These are phyloP conservation scores for Etheostoma nigrum DNA, from an alignment of 2,797 vertebrate species.

Conservation along the genomic window DNA sequence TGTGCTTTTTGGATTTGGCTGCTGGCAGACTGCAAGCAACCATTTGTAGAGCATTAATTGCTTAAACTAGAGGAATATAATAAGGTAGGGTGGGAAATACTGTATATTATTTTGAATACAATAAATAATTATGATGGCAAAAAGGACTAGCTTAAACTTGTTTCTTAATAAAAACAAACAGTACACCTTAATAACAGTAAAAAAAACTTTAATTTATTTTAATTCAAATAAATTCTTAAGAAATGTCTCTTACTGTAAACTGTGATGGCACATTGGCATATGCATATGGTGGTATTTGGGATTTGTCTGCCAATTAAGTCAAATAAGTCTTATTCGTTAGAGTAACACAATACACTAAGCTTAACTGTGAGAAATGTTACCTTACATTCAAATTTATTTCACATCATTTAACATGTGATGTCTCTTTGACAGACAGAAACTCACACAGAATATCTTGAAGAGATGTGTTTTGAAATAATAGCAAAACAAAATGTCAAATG, in stretches of 20 bases:
- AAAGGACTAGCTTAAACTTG: not conserved
- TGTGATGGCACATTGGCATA: not conserved
- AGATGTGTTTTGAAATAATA: not conserved
- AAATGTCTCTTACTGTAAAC: not conserved
- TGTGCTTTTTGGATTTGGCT: conserved; percentile 23
- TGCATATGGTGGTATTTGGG: not conserved
- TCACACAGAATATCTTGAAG: not conserved
- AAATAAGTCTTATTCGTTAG: not conserved
- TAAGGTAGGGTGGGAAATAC: not conserved
- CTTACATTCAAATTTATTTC: not conserved
- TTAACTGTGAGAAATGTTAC: not conserved
- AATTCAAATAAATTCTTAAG: too few relatives aligned
- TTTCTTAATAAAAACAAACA: not conserved
- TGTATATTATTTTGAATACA: not conserved
- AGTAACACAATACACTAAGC: not conserved
- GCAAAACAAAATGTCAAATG: not conserved
- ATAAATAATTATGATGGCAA: not conserved
- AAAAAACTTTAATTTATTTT: not conserved
- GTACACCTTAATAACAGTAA: not conserved
- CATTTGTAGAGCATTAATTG: conserved; percentile 1
- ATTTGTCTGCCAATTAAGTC: not conserved
- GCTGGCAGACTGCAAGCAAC: not conserved
- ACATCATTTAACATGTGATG: not conserved
- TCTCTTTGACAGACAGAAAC: not conserved
- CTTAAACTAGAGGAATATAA: not conserved